Conservation (phyloP, 2,888 invertebrate species). For the Tuberolachnus salignus region DNA sequence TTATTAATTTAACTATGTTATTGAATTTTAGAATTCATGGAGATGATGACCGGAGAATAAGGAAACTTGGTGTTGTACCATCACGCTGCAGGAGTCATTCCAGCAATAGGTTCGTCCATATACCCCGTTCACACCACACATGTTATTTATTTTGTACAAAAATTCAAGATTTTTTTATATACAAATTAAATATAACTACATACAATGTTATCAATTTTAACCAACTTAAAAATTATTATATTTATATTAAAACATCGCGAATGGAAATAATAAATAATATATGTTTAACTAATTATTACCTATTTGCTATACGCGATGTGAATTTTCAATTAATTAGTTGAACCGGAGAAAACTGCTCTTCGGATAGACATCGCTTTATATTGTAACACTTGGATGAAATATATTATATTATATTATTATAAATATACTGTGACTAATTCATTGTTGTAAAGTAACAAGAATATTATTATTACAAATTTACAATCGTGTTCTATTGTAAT, state of each 20-base stretch:
- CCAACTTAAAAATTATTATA: slow-evolving; percentile 3
- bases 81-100: slow-evolving; percentile 40
- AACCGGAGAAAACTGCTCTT: slow-evolving; percentile 30
- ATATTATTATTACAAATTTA: neutral
- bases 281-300: slow-evolving; percentile 24
- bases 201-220: slow-evolving; percentile 24
- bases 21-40: slow-evolving; percentile 84
- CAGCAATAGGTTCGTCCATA: slow-evolving; percentile 29
- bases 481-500: slow-evolving; percentile 41
- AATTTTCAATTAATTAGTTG: slow-evolving; percentile 28
- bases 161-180: slow-evolving; percentile 30
- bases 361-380: slow-evolving; percentile 19
- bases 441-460: slow-evolving; percentile 38
- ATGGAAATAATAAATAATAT: slow-evolving; percentile 17
- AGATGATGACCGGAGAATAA: slow-evolving; percentile 94
- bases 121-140: slow-evolving; percentile 17
- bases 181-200: slow-evolving; percentile 2
- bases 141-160: slow-evolving; percentile 56
- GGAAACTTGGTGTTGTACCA: neutral
- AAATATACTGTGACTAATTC: slow-evolving; percentile 54
- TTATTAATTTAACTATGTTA: too few relatives aligned
- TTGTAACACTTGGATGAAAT: slow-evolving; percentile 44
- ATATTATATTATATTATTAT: slow-evolving; percentile 32
- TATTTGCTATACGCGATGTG: neutral
- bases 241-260: slow-evolving; percentile 18